Conservation (phyloP, 1,140 invertebrate species). For the Copidosoma floridanum region DNA sequence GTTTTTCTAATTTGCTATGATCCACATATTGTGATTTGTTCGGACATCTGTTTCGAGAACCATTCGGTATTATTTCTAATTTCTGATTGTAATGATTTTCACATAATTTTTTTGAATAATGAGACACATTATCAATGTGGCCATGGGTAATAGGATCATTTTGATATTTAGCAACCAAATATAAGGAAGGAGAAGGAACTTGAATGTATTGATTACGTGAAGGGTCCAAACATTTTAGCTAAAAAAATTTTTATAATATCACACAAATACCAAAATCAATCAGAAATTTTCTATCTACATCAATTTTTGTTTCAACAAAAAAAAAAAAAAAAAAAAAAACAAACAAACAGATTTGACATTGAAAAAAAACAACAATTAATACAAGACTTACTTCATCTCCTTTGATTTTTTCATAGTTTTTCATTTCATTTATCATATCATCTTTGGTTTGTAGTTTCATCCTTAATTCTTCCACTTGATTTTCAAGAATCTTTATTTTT, state of each 20-base stretch:
- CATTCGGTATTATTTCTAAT: too few species aligned
- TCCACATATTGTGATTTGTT: slow-evolving; percentile 6
- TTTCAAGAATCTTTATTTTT: too few species aligned
- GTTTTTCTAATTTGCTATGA: slow-evolving; percentile 21
- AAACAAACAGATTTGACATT: neutral
- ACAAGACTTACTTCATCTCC: slow-evolving; percentile 14
- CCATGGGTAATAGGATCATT: slow-evolving; percentile 13
- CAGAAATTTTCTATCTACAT: neutral
- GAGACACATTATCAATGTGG: slow-evolving; percentile 1
- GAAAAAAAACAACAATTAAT: neutral
- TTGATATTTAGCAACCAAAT: slow-evolving; percentile 5
- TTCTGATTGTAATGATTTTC: too few species aligned
- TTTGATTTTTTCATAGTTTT: neutral
- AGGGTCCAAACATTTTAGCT: neutral
- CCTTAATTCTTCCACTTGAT: too few species aligned
- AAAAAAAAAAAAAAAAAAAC: too few species aligned
- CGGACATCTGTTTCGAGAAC: neutral
- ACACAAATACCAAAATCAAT: too few species aligned
- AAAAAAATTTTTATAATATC: slow-evolving; percentile 21
- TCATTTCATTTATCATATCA: neutral
- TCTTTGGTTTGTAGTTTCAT: too few species aligned
- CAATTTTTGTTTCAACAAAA: too few species aligned
- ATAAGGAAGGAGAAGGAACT: slow-evolving; percentile 11
- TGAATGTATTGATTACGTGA: neutral
- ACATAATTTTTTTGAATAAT: neutral